Evolutionary conservation across 2,888 invertebrate genomes (phyloP).

Genomic region (Hipparchia semele): DNA sequence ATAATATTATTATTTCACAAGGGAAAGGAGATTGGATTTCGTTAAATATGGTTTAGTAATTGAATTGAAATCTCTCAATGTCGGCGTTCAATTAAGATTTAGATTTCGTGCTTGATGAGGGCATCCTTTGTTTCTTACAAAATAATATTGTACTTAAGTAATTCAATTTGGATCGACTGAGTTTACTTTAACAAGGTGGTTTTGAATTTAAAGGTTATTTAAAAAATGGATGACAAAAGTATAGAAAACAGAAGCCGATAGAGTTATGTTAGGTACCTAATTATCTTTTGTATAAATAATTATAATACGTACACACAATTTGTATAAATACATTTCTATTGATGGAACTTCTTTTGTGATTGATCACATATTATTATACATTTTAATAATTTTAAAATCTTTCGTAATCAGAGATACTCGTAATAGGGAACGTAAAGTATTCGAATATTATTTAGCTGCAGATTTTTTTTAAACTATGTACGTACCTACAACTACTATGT

Average conservation of each 20-base stretch:
- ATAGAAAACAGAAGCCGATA: no score
- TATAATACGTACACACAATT: no score
- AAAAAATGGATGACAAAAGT: no score
- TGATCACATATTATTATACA: no score
- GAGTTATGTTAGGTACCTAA: no score
- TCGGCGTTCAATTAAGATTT: conserved; percentile 82
- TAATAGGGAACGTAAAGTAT: no score
- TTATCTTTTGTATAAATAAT: no score
- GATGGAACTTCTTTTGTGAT: no score
- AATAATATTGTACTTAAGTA: conserved; percentile 58
- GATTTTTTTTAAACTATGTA: not conserved
- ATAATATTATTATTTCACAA: conserved; percentile 82
- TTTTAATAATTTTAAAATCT: no score
- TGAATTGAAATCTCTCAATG: conserved; percentile 84
- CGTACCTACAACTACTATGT: no score
- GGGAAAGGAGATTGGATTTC: conserved; percentile 83
- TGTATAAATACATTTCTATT: no score
- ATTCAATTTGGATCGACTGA: conserved; percentile 46
- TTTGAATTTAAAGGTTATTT: not conserved
- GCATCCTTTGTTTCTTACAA: conserved; percentile 73
- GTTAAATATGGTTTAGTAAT: conserved; percentile 84
- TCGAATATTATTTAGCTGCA: not conserved
- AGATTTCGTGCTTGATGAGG: conserved; percentile 73
- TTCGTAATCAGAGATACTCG: no score
- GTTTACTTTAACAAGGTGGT: conserved; percentile 3